phyloP scores from a whole-genome alignment of 2,797 vertebrate genomes.

The Tadarida brasiliensis region DNA sequence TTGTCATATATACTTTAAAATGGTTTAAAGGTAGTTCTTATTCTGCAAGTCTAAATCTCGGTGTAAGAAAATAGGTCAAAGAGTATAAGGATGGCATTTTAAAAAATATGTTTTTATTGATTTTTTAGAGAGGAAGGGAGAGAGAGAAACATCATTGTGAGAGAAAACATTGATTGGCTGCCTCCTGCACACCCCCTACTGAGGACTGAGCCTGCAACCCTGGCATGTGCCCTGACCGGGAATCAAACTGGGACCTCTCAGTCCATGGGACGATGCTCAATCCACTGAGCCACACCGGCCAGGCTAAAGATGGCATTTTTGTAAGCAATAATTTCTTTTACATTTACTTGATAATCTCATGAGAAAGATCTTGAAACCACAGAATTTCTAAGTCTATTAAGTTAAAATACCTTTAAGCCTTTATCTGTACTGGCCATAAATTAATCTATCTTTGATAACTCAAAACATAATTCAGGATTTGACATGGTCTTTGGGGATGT shows the following conservation, averaged over 20 bases:
- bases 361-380: not conserved
- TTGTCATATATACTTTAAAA: constrained; percentile 37
- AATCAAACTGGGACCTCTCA: too few species aligned
- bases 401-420: not conserved
- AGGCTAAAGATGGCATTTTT: constrained; percentile 49
- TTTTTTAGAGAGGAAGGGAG: too few species aligned
- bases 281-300: too few species aligned
- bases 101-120: too few species aligned
- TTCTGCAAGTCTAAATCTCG: not conserved
- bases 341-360: not conserved
- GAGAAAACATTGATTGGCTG: too few species aligned
- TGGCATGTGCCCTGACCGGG: too few species aligned
- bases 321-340: not conserved
- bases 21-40: not conserved
- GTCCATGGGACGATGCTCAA: too few species aligned
- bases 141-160: too few species aligned
- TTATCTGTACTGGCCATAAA: not conserved
- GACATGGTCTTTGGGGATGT: not conserved
- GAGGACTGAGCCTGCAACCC: too few species aligned
- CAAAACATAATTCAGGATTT: not conserved
- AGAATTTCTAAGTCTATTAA: constrained; percentile 30
- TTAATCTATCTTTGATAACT: constrained; percentile 15
- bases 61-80: constrained; percentile 16
- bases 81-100: constrained; percentile 50
- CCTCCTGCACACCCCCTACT: too few species aligned